A percentile compares a stretch with the other conserved stretches of the same genome.
Evolutionary conservation across 1,140 invertebrate species (phyloP).

Genomic region (Plectus sambesii): DNA sequence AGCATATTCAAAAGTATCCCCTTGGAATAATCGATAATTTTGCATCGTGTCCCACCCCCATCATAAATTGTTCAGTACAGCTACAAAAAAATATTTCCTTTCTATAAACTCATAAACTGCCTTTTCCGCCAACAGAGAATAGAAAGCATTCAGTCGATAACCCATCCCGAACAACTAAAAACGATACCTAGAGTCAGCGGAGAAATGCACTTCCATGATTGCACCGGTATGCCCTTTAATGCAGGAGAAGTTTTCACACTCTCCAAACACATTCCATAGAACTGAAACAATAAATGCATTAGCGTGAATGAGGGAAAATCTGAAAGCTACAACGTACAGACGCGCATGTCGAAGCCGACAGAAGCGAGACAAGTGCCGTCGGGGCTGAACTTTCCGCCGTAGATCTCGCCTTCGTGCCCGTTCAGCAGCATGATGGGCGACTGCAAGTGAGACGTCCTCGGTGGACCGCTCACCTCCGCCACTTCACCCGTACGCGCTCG

Average conservation of each 20-base stretch:
- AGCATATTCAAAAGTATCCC: too few relatives aligned
- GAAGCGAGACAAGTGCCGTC: conserved; percentile 85
- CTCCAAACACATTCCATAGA: conserved; percentile 92
- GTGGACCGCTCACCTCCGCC: conserved; percentile 61
- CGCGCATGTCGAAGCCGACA: conserved; percentile 87
- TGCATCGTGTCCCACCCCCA: too few relatives aligned
- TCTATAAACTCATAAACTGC: too few relatives aligned
- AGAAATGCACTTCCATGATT: conserved; percentile 86
- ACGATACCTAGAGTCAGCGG: too few relatives aligned
- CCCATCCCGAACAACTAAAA: too few relatives aligned
- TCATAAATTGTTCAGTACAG: too few relatives aligned
- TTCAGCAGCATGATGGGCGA: conserved; percentile 92
- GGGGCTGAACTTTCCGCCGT: conserved; percentile 81
- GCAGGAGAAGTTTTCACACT: conserved; percentile 89
- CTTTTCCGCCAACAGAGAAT: too few relatives aligned
- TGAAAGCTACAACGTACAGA: conserved; percentile 61
- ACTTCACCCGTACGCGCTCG: conserved; percentile 48
- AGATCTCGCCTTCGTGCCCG: conserved; percentile 93
- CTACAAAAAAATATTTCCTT: too few relatives aligned
- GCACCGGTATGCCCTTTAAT: conserved; percentile 87
- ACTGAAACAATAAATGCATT: conserved; percentile 55
- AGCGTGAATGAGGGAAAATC: conserved; percentile 9
- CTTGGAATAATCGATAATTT: too few relatives aligned
- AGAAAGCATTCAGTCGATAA: too few relatives aligned
- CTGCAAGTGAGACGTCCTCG: conserved; percentile 71